phyloP scores from a whole-genome alignment of 2,888 invertebrate genomes.

The Caenorhabditis becei region DNA sequence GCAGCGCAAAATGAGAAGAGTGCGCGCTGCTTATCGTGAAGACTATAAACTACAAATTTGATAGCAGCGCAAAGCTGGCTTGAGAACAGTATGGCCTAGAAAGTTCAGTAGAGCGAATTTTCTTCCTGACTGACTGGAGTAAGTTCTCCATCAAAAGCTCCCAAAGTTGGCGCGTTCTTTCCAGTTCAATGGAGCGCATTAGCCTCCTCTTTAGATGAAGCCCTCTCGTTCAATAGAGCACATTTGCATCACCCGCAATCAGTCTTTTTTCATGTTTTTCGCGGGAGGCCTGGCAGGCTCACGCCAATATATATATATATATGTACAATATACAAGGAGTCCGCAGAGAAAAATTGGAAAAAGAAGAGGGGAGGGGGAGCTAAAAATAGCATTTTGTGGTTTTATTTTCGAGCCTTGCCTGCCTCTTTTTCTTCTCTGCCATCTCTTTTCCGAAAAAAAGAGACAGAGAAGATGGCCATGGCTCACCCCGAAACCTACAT shows the following conservation, averaged over 20 bases:
- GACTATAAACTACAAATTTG: too few species aligned
- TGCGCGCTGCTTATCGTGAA: too few species aligned
- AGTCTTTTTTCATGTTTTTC: slow-evolving; percentile 12
- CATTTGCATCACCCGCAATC: neutral
- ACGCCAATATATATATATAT: slow-evolving; percentile 16
- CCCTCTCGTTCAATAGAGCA: neutral
- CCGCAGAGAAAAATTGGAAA: neutral
- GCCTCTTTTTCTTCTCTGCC: neutral
- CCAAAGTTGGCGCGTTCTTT: too few species aligned
- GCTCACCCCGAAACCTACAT: slow-evolving; percentile 2
- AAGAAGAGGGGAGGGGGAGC: neutral
- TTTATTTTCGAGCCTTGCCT: slow-evolving; percentile 35
- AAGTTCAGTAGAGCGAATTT: too few species aligned
- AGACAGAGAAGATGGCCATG: neutral
- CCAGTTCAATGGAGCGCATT: too few species aligned
- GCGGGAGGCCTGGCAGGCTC: neutral
- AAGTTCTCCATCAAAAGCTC: too few species aligned
- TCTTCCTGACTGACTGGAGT: too few species aligned
- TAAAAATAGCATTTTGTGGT: slow-evolving; percentile 39
- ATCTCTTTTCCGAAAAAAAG: neutral
- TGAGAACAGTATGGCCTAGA: too few species aligned
- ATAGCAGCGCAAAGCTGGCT: too few species aligned
- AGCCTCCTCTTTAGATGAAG: too few species aligned
- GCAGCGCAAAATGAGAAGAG: too few species aligned
- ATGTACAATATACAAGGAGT: slow-evolving; percentile 30